Evolutionary conservation across 2,113 vertebrate genomes (phyloP), one percentile per base, ranked within the genome.

Genomic region (Lycaon pictus): DNA sequence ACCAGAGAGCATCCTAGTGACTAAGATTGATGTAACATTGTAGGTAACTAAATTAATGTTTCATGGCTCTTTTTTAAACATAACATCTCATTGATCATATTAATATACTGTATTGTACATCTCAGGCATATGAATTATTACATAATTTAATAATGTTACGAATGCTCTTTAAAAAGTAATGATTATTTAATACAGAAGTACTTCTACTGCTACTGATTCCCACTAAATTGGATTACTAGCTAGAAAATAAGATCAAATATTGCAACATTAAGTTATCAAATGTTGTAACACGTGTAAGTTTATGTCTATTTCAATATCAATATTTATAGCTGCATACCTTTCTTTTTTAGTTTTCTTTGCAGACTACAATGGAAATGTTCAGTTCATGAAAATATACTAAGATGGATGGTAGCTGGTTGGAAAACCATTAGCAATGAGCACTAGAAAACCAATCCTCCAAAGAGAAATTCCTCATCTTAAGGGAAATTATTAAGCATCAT

Each of bases 41-140:
- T 32, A 96, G 77, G 92, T 97, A 98, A 98, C 88, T 97, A 94
- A 98, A 98, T 98, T 98, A 82, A 85, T 48, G 69, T 96, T 98
- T 97, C 94, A 95, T 95, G 71, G 32, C 86, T 97, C 35, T 98
- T 97, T 60, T 60, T 95, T 96, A 93, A 98, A 97, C 51, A 95
- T 97, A 92, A 74, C 72, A 3, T 55, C 88, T 88, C 93, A 96
- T 32, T 92, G 86, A 84, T 94, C 95, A 65, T 58, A 83, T 80
- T 97, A 94, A 97, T 85, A 95, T 55, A 48, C 48, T 92, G 37
- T 84, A 16, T 88, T 92, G 95, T 56, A 94, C 10, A 32, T 76
- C n/a, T 85, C n/a, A 93, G 62, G 83, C 63, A 16, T 53, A 91
- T 29, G 60, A 93, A 89, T 91, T 93, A 74, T 56, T 79, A 67